These are phyloP conservation scores for Pipistrellus pipistrellus DNA, from an alignment of 2,797 vertebrate genomes.

Conservation along the genomic window DNA sequence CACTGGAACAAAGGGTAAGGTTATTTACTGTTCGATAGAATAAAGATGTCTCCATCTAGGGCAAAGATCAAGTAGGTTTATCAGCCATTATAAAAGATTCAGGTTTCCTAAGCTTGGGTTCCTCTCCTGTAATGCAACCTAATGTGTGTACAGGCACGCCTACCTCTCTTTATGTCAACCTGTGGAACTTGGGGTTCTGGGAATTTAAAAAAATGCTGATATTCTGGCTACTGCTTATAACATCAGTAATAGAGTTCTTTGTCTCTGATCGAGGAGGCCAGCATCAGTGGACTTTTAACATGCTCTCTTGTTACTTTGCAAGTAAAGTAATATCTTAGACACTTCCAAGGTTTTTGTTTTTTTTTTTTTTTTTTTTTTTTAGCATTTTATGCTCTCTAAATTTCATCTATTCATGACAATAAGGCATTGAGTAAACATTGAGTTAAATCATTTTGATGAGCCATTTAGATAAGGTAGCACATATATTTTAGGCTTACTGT, in stretches of 20 bases:
- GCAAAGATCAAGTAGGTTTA: background rate
- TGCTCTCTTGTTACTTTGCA: background rate
- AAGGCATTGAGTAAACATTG: background rate
- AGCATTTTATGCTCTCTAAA: background rate
- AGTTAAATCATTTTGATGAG: slow-evolving; percentile 20
- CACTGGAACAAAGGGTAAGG: background rate
- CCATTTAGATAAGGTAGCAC: background rate
- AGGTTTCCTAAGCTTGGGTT: background rate
- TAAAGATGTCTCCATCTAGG: background rate
- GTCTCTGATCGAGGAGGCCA: background rate
- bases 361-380: background rate
- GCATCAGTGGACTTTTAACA: background rate
- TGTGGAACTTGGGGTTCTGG: background rate
- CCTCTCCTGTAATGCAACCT: background rate
- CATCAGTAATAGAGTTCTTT: background rate
- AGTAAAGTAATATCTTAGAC: background rate
- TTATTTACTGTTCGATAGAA: background rate
- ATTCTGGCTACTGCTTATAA: background rate
- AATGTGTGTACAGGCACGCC: background rate
- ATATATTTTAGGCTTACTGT: slow-evolving; percentile 5
- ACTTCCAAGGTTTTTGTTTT: background rate
- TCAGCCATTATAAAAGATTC: background rate
- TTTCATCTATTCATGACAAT: background rate
- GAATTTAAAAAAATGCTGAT: background rate
- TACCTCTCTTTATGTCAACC: background rate